Percentiles rank a stretch among this genome's conserved stretches.
phyloP scores from a whole-genome alignment of 2,113 vertebrate species.

The Danionella cerebrum region DNA sequence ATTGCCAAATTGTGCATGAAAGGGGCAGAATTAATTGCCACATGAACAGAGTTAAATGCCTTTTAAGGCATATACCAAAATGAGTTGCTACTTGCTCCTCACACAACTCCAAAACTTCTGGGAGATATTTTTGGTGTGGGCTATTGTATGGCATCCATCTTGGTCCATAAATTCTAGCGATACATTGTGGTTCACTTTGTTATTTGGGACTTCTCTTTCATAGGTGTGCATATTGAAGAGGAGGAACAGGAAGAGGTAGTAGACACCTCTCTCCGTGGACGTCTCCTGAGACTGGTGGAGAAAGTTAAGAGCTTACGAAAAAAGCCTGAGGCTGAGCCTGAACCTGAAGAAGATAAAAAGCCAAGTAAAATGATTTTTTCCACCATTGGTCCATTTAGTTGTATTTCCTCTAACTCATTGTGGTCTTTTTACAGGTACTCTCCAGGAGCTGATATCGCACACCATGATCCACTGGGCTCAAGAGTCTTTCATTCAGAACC shows the following conservation, averaged over 20 bases:
- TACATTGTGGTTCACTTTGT: too few species aligned
- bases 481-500: slow-evolving; percentile 90
- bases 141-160: too few species aligned
- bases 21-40: too few species aligned
- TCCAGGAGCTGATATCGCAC: slow-evolving; percentile 90
- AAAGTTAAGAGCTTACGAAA: slow-evolving; percentile 71
- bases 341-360: slow-evolving; percentile 69
- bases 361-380: slow-evolving; percentile 65
- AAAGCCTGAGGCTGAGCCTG: slow-evolving; percentile 62
- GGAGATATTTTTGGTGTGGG: too few species aligned
- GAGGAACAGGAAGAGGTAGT: slow-evolving; percentile 74
- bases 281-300: slow-evolving; percentile 71
- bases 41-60: too few species aligned
- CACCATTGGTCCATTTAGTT: too few species aligned
- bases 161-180: not conserved
- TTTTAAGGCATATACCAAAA: too few species aligned
- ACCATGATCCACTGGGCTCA: slow-evolving; percentile 93
- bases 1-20: too few species aligned
- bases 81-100: too few species aligned
- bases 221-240: slow-evolving; percentile 80
- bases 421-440: slow-evolving; percentile 56
- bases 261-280: slow-evolving; percentile 72
- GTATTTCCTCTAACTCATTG: not conserved
- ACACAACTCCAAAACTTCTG: too few species aligned
- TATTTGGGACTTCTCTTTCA: too few species aligned